Evolutionary conservation across 1,140 invertebrate genomes (phyloP).

Genomic region (Semibalanus balanoides): DNA sequence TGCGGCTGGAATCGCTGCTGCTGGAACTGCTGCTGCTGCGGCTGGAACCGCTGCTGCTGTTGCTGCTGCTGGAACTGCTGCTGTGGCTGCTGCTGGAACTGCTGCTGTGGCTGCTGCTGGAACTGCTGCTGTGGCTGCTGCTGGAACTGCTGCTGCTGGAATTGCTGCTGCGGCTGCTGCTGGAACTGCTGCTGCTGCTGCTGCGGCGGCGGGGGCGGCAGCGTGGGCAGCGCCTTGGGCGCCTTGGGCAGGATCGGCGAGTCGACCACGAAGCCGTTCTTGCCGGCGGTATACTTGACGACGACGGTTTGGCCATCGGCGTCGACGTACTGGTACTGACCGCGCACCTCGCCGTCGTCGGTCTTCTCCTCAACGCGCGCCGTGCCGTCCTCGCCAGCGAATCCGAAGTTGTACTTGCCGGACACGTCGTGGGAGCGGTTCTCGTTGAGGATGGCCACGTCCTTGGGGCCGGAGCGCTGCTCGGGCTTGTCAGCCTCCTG

Average conservation of each 20-base stretch:
- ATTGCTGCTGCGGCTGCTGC: not conserved
- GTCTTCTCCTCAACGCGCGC: not conserved
- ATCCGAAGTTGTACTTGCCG: constrained; percentile 11
- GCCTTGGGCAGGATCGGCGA: constrained; percentile 32
- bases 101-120: not conserved
- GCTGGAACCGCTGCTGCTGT: no score
- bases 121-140: no score
- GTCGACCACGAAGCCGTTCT: constrained; percentile 38
- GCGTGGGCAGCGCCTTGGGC: constrained; percentile 15
- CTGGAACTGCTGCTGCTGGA: not conserved
- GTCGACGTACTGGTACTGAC: constrained; percentile 34
- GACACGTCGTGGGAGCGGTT: not conserved
- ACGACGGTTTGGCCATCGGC: constrained; percentile 36
- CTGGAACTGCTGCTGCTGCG: not conserved
- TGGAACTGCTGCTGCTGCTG: not conserved
- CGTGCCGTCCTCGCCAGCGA: constrained; percentile 9
- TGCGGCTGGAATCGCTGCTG: not conserved
- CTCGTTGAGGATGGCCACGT: constrained; percentile 11
- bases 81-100: no score
- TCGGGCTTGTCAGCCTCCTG: not conserved
- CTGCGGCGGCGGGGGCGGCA: not conserved
- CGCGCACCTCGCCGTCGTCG: constrained; percentile 21
- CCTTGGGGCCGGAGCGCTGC: not conserved
- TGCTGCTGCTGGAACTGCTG: not conserved
- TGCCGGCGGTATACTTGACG: constrained; percentile 35